These are phyloP conservation scores for Dasypolia templi DNA, from an alignment of 2,888 invertebrate genomes.

Conservation along the genomic window DNA sequence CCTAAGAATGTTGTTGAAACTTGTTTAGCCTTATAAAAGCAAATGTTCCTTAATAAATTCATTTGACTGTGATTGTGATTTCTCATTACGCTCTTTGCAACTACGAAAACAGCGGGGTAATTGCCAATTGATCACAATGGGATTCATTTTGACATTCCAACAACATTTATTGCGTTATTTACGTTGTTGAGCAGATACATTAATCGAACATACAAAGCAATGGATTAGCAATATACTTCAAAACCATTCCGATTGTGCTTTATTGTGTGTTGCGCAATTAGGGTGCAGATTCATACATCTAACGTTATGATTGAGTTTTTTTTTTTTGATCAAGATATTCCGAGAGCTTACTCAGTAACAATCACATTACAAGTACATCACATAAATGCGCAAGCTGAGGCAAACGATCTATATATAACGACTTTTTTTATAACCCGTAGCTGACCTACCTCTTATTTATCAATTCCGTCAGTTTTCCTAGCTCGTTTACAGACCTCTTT, in stretches of 20 bases:
- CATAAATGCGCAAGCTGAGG: constrained; percentile 32
- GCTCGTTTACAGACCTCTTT: constrained; percentile 64
- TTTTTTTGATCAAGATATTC: constrained; percentile 36
- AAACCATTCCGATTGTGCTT: no score
- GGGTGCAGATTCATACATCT: constrained; percentile 10
- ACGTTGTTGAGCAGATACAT: no score
- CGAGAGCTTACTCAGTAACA: constrained; percentile 44
- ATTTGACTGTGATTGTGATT: constrained; percentile 15
- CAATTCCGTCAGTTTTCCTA: constrained; percentile 56
- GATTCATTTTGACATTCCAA: no score
- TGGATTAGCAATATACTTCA: no score
- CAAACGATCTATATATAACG: constrained; percentile 50
- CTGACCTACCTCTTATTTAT: constrained; percentile 54
- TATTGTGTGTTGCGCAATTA: no score
- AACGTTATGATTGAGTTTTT: constrained; percentile 43
- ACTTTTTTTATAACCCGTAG: constrained; percentile 45
- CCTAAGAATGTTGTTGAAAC: constrained; percentile 23
- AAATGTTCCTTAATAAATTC: constrained; percentile 14
- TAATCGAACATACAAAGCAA: no score
- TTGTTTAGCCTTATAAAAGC: neutral
- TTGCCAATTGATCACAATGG: no score
- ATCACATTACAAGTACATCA: constrained; percentile 41
- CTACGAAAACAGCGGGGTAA: no score
- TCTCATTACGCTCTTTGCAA: constrained; percentile 26
- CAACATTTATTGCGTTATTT: no score